Evolutionary conservation across 2,888 invertebrate genomes (phyloP), one percentile per base, ranked within the genome.

Genomic region (Ophion ellenae): DNA sequence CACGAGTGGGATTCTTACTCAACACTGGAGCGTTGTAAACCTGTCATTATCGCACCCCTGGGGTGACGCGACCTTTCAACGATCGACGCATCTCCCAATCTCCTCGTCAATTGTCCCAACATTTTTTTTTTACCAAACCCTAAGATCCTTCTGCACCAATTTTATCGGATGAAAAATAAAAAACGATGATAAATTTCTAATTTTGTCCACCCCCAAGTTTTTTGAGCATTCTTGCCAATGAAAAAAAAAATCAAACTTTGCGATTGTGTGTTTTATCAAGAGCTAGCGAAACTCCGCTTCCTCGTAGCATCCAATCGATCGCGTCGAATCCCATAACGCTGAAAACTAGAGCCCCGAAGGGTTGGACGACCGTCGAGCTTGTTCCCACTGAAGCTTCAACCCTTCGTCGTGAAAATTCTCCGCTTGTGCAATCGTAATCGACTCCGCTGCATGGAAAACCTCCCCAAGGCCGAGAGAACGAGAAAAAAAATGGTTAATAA

Each of bases 21-120:
- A 86, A 89, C 88, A 87, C 81, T 87, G 88, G 90, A 91, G 91
- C 90, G 91, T 91, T 91, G 90, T 75, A 90, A 93, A 93, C 91
- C 92, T 89, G 91, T 92, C 92, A 93, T 93, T 93, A 93, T 89
- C 88, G 83, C 90, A 91, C 91, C 91, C 93, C 89, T 79, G 9
- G 40, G 40, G 6, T 40, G 40, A 40, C 40, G 40, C 40, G 40
- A 40, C 40, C 40, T 67, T 45, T 17, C 67, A 67, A 6, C 67
- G 45, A 67, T 47, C 40, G 6, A 69, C 24, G 14, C 24, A 40
- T 40, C 40, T 40, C 9, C 36, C 20, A 47, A 47, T 47, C 40
- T 40, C 7, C 7, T 9, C 9, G 0, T 6, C 1, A 40, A 40
- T 9, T 40, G 40, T 7, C 7, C 40, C 9, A 40, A 7, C 7